These are phyloP conservation scores for Rhineura floridana DNA, from an alignment of 2,113 vertebrate species.

Conservation along the genomic window DNA sequence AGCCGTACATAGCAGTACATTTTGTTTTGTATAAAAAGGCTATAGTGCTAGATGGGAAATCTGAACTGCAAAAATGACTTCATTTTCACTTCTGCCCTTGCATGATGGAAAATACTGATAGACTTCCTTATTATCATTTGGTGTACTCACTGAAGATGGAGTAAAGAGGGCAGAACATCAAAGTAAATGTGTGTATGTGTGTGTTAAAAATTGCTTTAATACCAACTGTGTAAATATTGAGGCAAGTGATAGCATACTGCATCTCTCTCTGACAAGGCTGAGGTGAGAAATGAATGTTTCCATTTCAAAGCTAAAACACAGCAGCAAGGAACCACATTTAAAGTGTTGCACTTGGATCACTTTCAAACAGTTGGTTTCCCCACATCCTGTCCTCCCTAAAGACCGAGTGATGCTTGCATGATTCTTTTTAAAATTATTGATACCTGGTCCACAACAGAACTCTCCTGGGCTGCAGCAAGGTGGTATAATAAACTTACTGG, in stretches of 20 bases:
- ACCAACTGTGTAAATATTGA: conserved; percentile 42
- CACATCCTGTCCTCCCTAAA: not conserved
- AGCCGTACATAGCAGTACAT: conserved; percentile 5
- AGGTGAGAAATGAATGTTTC: conserved; percentile 39
- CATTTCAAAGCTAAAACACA: conserved; percentile 5
- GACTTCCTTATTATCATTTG: conserved; percentile 10
- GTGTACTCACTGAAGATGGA: conserved; percentile 35
- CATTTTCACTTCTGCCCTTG: conserved; percentile 11
- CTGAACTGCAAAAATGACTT: conserved; percentile 19
- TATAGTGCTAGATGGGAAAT: conserved; percentile 26
- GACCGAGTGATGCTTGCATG: not conserved
- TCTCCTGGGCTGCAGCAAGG: not conserved
- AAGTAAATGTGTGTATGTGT: conserved; percentile 11
- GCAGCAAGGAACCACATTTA: conserved; percentile 5
- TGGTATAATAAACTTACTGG: not conserved
- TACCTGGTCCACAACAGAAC: not conserved
- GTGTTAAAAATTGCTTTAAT: conserved; percentile 37
- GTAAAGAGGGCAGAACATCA: conserved; percentile 19
- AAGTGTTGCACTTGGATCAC: not conserved
- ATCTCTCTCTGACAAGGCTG: not conserved
- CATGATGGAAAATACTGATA: not conserved
- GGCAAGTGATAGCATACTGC: not conserved
- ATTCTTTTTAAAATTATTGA: not conserved
- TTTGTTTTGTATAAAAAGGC: conserved; percentile 39
- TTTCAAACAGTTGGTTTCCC: not conserved